phyloP scores from a whole-genome alignment of 2,113 vertebrate genomes.

The Dasyornis broadbenti region DNA sequence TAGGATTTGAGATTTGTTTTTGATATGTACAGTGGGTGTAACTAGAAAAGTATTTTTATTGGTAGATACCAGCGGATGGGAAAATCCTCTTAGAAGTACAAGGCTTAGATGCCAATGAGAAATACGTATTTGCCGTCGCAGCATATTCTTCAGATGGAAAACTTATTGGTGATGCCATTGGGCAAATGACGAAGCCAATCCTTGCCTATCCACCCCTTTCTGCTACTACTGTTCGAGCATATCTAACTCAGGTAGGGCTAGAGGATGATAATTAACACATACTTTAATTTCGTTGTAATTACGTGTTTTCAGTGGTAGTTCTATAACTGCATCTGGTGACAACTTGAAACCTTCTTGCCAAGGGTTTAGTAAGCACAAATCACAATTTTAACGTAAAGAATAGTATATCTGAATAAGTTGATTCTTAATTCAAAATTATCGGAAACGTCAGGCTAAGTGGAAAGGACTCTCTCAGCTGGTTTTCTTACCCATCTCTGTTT shows the following conservation, averaged over 20 bases:
- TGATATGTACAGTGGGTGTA: background rate
- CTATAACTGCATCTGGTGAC: background rate
- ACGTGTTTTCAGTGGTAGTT: background rate
- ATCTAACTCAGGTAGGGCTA: slow-evolving; percentile 82
- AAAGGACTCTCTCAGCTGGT: background rate
- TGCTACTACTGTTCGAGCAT: slow-evolving; percentile 78
- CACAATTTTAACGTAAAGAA: background rate
- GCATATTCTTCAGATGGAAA: slow-evolving; percentile 83
- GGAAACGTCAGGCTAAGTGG: background rate
- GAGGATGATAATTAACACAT: background rate
- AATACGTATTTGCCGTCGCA: slow-evolving; percentile 90
- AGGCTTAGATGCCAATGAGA: slow-evolving; percentile 85
- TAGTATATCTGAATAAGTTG: background rate
- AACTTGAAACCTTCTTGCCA: background rate
- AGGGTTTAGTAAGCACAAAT: background rate
- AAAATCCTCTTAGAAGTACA: slow-evolving; percentile 78
- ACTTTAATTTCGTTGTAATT: background rate
- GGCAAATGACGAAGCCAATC: slow-evolving; percentile 82
- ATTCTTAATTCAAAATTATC: background rate
- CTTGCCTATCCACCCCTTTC: slow-evolving; percentile 83
- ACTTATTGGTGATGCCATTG: slow-evolving; percentile 80
- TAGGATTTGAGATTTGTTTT: background rate
- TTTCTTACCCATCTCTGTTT: background rate
- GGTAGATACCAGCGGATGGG: slow-evolving; percentile 80
- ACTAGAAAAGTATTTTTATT: slow-evolving; percentile 32